A percentile compares a stretch with the other conserved stretches of the same genome.
phyloP scores from a whole-genome alignment of 2,113 vertebrate genomes.

The Ctenomys sociabilis region DNA sequence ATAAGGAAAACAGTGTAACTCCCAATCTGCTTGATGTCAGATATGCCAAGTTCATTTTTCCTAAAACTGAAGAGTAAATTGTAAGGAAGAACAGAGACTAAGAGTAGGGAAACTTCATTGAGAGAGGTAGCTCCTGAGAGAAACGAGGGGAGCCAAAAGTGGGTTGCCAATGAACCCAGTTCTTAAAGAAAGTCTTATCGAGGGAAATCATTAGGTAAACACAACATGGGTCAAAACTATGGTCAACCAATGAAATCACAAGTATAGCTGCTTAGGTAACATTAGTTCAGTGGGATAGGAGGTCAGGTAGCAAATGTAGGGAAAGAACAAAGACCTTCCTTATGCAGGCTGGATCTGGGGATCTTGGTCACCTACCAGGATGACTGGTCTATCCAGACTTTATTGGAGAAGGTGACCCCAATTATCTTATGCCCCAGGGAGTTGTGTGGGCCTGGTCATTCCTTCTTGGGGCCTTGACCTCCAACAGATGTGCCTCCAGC shows the following conservation, averaged over 20 bases:
- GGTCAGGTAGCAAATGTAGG: background rate
- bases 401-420: background rate
- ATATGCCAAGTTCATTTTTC: background rate
- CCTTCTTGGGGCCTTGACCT: background rate
- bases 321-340: background rate
- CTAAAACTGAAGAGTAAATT: background rate
- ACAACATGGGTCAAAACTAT: background rate
- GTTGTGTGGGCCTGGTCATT: background rate
- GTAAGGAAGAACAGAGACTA: background rate
- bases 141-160: background rate
- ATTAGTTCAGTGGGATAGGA: background rate
- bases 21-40: background rate
- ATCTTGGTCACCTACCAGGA: background rate
- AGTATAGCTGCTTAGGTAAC: background rate
- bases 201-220: background rate
- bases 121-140: background rate
- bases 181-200: background rate
- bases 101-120: background rate
- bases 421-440: background rate
- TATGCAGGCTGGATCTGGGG: background rate
- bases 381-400: background rate
- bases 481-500: background rate
- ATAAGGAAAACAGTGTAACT: background rate
- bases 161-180: background rate
- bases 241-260: background rate